Evolutionary conservation across 2,797 vertebrate species (phyloP), one percentile per base, ranked within the genome.

Genomic region (Sebastes vulpes): DNA sequence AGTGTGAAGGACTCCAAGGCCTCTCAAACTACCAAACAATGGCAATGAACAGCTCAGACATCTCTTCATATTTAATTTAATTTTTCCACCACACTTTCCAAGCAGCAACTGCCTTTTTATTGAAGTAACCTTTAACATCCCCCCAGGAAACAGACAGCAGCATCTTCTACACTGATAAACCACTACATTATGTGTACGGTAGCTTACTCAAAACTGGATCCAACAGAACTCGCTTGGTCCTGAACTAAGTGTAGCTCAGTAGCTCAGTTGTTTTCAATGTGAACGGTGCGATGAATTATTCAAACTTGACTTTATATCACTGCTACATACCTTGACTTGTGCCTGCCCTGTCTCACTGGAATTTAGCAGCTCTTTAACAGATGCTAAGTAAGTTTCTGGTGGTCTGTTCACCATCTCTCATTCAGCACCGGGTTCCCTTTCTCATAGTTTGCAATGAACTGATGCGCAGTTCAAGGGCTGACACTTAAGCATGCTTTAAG

Each of bases 401-500:
- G 4, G 52, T 67, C 10, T 89, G 56, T 72, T 76, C 77, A 70
- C 72, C 73, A 18, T 52, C 29, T 73, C 65, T 79, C 74, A 79
- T 77, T 82, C 76, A 81, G 38, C 25, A 9, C 18, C 0, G 0
- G 9, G 5, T 63, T 89, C 38, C 32, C 58, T 65, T 85, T 63
- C 71, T 59, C 65, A 20, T 58, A 59, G 70, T 79, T 79, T 73
- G 70, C 77, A 35, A 50, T 83, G 83, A 89, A 76, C 53, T 67
- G 73, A 61, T 81, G 25, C 20, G 16, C 50, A 60, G 65, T 89
- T 88, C 52, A 81, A 87, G 58, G 35, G 71, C 81, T 73, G 75
- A 86, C 72, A 87, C 82, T 79, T 77, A 28, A 79, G 72, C 50
- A 26, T 18, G 53, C 52, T 85, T 87, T 83, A 59, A 81, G 71